These are phyloP conservation scores for Dicrostonyx torquatus DNA, from an alignment of 2,797 vertebrate genomes.

Conservation along the genomic window DNA sequence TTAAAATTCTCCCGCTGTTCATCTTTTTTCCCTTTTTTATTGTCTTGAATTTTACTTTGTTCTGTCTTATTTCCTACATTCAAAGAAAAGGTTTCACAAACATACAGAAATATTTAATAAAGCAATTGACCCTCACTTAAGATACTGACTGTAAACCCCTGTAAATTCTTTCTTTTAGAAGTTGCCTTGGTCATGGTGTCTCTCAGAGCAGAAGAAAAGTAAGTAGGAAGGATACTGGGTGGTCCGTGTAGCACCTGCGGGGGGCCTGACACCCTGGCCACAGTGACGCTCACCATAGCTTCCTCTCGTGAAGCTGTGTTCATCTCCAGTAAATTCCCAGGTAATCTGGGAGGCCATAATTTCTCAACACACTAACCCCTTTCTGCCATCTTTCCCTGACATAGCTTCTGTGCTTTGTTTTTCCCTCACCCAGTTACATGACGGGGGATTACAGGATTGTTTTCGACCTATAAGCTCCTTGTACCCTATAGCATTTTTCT, in stretches of 20 bases:
- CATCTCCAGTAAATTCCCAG: not conserved
- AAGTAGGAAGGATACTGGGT: not conserved
- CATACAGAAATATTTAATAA: not conserved
- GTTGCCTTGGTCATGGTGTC: not conserved
- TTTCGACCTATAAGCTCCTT: not conserved
- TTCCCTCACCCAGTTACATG: not conserved
- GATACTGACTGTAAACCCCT: not conserved
- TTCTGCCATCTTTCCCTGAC: not conserved
- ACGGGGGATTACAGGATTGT: not conserved
- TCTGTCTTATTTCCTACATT: not conserved
- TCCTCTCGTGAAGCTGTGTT: not conserved
- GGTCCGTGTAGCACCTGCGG: no score
- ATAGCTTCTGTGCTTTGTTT: not conserved
- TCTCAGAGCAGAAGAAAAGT: not conserved
- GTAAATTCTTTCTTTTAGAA: not conserved
- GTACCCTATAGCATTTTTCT: not conserved
- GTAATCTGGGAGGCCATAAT: not conserved
- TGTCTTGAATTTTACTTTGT: not conserved
- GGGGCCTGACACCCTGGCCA: not conserved
- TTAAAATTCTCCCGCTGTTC: not conserved
- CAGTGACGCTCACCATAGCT: not conserved
- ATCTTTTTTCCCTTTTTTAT: not conserved
- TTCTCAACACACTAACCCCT: not conserved
- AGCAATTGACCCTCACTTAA: not conserved
- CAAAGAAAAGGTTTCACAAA: slow-evolving; percentile 13